These are phyloP conservation scores for Drosophila mojavensis DNA, from an alignment of 1,140 invertebrate species.

Conservation along the genomic window DNA sequence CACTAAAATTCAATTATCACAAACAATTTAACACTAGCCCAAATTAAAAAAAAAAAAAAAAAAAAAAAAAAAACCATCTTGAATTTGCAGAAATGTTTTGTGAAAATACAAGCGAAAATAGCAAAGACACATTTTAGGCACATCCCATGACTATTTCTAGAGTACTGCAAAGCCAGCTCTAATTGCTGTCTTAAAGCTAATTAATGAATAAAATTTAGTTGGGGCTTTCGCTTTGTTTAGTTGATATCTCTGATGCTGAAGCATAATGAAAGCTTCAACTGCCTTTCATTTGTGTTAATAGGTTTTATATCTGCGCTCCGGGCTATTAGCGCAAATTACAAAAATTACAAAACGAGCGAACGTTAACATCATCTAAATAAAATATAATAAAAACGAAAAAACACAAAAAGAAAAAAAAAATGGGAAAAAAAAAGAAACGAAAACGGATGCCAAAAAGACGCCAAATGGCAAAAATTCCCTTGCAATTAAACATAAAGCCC, in stretches of 20 bases:
- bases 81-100: too few species aligned
- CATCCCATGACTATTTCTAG: too few species aligned
- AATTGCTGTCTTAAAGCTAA: background rate
- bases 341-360: constrained; percentile 34
- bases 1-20: too few species aligned
- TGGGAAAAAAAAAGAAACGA: too few species aligned
- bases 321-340: constrained; percentile 45
- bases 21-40: too few species aligned
- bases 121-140: too few species aligned
- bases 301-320: constrained; percentile 26
- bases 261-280: constrained; percentile 20
- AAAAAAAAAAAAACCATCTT: too few species aligned
- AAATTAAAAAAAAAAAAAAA: too few species aligned
- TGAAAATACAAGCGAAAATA: too few species aligned
- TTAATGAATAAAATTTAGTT: constrained; percentile 2
- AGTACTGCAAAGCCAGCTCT: background rate
- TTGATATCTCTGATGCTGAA: background rate
- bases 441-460: constrained; percentile 35
- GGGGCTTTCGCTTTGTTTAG: background rate
- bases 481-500: constrained; percentile 51
- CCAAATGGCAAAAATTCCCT: constrained; percentile 40
- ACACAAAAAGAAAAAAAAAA: too few species aligned
- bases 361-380: constrained; percentile 40
- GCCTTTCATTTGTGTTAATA: constrained; percentile 39
- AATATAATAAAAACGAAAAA: background rate